Percentiles rank a stretch among this genome's conserved stretches.
These are phyloP conservation scores for Catocala sponsa DNA, from an alignment of 2,888 invertebrate genomes.

Conservation along the genomic window DNA sequence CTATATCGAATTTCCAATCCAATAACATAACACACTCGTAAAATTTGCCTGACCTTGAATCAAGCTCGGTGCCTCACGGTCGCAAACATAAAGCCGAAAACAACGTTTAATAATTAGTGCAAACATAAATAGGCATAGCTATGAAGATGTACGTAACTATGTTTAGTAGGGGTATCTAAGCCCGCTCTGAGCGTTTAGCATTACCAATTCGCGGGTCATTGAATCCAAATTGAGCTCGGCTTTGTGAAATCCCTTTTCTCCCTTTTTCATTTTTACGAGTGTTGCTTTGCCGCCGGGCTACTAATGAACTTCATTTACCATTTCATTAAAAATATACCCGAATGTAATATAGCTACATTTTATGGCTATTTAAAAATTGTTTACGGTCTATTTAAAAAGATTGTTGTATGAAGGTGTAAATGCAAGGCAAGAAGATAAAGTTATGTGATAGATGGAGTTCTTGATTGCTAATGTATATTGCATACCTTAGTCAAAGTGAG, in stretches of 20 bases:
- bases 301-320: slow-evolving; percentile 69
- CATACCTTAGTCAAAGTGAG: background rate
- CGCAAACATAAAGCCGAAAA: too few relatives aligned
- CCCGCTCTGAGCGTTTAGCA: slow-evolving; percentile 71
- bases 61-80: too few relatives aligned
- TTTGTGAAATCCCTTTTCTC: slow-evolving; percentile 58
- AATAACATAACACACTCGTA: too few relatives aligned
- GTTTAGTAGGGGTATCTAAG: slow-evolving; percentile 44
- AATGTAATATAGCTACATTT: slow-evolving; percentile 13
- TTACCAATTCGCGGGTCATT: slow-evolving; percentile 77
- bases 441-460: background rate
- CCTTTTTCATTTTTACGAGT: slow-evolving; percentile 76
- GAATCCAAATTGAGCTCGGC: slow-evolving; percentile 74
- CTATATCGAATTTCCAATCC: too few relatives aligned
- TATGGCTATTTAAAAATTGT: slow-evolving; percentile 2
- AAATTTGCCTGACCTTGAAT: too few relatives aligned
- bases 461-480: too few relatives aligned
- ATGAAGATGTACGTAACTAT: slow-evolving; percentile 36
- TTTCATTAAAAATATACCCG: slow-evolving; percentile 51
- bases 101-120: too few relatives aligned
- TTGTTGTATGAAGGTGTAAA: too few relatives aligned
- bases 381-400: background rate
- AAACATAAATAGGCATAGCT: slow-evolving; percentile 12
- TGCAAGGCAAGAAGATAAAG: too few relatives aligned
- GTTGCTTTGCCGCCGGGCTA: slow-evolving; percentile 64